Percentiles rank a stretch among this genome's conserved stretches.
Conservation (phyloP, 2,797 vertebrate species). For the Molossus molossus region DNA sequence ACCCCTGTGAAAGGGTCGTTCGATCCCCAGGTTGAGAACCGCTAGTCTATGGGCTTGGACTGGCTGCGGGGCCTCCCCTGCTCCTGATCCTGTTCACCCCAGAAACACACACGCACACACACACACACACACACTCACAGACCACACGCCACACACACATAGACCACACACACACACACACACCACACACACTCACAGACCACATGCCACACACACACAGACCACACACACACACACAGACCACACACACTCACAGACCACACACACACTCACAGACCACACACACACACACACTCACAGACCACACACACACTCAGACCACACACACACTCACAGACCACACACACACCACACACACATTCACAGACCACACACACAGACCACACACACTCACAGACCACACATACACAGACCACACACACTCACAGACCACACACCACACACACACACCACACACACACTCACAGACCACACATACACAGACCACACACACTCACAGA, state of each 20-base stretch:
- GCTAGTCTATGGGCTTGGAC: not conserved
- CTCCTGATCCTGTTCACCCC: not conserved
- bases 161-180: not conserved
- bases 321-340: not conserved
- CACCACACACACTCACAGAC: not conserved
- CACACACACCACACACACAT: not conserved
- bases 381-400: not conserved
- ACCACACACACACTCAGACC: not conserved
- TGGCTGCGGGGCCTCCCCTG: not conserved
- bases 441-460: no score
- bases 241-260: not conserved
- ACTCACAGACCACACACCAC: not conserved
- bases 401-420: no score
- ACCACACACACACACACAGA: not conserved
- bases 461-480: not conserved
- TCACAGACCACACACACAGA: fast-evolving
- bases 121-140: not conserved
- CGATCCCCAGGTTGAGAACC: no score
- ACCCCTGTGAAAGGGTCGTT: no score
- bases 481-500: not conserved
- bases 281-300: not conserved
- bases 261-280: not conserved
- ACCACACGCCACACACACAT: not conserved
- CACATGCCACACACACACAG: no score
- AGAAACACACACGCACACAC: not conserved